Evolutionary conservation across 2,888 invertebrate species (phyloP).

Genomic region (Gastrophysa polygoni): DNA sequence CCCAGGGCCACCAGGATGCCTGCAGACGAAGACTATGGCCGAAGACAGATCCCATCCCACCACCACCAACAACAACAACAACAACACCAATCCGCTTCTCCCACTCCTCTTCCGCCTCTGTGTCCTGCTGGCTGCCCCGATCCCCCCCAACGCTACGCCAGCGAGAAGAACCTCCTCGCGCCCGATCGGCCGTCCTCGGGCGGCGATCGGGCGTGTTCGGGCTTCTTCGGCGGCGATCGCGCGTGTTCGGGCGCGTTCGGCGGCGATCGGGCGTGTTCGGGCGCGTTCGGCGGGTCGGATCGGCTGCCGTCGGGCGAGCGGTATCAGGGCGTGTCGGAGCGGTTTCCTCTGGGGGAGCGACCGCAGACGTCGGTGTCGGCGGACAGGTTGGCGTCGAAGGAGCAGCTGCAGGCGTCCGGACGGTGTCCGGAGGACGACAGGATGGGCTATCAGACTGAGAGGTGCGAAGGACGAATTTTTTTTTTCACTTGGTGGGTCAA

Average conservation of each 20-base stretch:
- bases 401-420: constrained; percentile 36
- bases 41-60: constrained; percentile 52
- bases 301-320: constrained; percentile 54
- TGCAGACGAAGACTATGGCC: constrained; percentile 58
- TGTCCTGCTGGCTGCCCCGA: constrained; percentile 47
- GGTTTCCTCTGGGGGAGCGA: constrained; percentile 57
- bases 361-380: constrained; percentile 60
- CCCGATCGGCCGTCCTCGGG: constrained; percentile 31
- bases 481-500: no score
- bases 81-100: not conserved
- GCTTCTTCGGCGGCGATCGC: constrained; percentile 27
- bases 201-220: constrained; percentile 24
- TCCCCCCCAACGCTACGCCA: constrained; percentile 41
- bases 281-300: constrained; percentile 52
- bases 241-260: constrained; percentile 47
- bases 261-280: constrained; percentile 45
- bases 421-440: constrained; percentile 42
- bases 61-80: constrained; percentile 32
- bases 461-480: no score
- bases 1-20: constrained; percentile 70
- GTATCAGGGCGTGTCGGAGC: constrained; percentile 54
- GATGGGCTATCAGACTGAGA: constrained; percentile 37
- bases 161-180: constrained; percentile 35
- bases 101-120: constrained; percentile 33
- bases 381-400: constrained; percentile 45